A percentile compares a stretch with the other conserved stretches of the same genome.
Evolutionary conservation across 2,888 invertebrate species (phyloP).

Genomic region (Operophtera brumata): DNA sequence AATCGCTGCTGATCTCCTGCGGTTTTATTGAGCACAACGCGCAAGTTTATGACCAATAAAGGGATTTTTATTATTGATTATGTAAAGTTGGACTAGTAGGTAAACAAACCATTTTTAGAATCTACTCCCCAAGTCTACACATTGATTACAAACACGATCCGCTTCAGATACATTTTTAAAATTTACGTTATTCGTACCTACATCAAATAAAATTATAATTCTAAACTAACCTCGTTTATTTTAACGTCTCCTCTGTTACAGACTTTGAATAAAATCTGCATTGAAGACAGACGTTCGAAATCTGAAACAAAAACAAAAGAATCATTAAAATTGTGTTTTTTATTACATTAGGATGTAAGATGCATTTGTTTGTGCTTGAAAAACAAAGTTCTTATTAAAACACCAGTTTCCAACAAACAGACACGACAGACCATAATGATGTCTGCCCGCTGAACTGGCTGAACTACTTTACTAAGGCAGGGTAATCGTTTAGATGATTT

Average conservation of each 20-base stretch:
- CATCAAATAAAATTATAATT: neutral
- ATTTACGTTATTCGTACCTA: too few species aligned
- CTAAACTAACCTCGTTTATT: conserved; percentile 51
- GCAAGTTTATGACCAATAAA: conserved; percentile 40
- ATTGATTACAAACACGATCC: too few species aligned
- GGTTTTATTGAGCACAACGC: conserved; percentile 57
- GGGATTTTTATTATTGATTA: conserved; percentile 38
- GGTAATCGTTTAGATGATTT: too few species aligned
- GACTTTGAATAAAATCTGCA: conserved; percentile 48
- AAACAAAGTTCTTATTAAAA: too few species aligned
- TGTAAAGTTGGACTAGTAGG: conserved; percentile 6
- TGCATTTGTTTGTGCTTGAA: too few species aligned
- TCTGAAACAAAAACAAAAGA: conserved; percentile 53
- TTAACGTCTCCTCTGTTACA: conserved; percentile 45
- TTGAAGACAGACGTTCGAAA: conserved; percentile 55
- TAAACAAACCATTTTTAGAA: neutral
- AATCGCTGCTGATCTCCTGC: conserved; percentile 56
- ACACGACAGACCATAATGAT: too few species aligned
- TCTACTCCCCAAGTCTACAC: too few species aligned
- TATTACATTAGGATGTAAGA: too few species aligned
- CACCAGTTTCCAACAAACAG: too few species aligned
- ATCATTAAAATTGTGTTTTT: neutral
- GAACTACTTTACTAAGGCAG: too few species aligned
- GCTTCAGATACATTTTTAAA: too few species aligned
- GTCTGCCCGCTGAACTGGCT: too few species aligned